These are phyloP conservation scores for Prosapia bicincta DNA, from an alignment of 2,888 invertebrate genomes.

Conservation along the genomic window DNA sequence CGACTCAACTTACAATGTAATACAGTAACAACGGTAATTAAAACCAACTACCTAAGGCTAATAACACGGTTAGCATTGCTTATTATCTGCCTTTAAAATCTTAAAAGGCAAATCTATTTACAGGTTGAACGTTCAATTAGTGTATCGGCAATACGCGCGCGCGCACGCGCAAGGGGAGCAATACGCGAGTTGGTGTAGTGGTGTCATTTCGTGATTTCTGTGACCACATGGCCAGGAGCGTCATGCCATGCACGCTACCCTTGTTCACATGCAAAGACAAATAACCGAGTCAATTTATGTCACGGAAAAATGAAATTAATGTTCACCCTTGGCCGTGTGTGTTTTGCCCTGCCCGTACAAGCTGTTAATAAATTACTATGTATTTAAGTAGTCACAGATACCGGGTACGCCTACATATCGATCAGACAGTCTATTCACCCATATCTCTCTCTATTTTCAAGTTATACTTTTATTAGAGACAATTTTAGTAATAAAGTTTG, in stretches of 20 bases:
- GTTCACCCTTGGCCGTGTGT: constrained; percentile 3
- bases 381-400: background rate
- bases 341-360: background rate
- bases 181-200: background rate
- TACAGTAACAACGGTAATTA: no score
- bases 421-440: background rate
- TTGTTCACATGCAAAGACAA: constrained; percentile 21
- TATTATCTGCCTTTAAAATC: background rate
- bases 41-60: no score
- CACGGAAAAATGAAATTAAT: constrained; percentile 25
- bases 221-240: background rate
- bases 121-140: background rate
- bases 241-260: background rate
- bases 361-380: constrained; percentile 14
- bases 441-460: background rate
- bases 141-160: background rate
- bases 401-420: background rate
- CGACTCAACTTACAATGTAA: no score
- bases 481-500: no score
- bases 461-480: background rate
- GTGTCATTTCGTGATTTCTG: background rate
- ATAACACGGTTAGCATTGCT: no score
- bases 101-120: background rate
- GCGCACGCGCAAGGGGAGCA: background rate
- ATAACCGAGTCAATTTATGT: constrained; percentile 20